Base-by-base conservation (phyloP, 2,797 vertebrate species). In the Holocentrus rufus region DNA sequence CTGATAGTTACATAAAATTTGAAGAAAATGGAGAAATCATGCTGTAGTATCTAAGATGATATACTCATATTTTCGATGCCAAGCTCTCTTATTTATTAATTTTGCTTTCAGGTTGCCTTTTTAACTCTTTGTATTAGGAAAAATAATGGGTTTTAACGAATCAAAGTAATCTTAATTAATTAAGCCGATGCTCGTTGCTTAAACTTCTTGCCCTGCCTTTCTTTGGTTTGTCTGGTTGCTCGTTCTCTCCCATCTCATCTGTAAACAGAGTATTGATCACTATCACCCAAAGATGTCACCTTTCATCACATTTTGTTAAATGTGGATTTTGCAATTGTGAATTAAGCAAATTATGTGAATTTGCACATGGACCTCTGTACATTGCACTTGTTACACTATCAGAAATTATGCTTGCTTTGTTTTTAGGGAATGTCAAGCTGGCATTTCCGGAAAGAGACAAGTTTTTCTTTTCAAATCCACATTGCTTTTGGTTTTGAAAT, bases 21-120 rank as follows among this genome's bases (percentile, higher is more conserved):
- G 49, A 22, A 64, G 64, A 25, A 42, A 50, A 66, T 42, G 8
- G 49, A 54, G 49, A 22, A 60, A 34, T 42, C 39, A 30, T 65
- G 1, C 50, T 76, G 80, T 39, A 78, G 87, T 83, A 72, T 86
- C 80, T 30, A 71, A 34, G 44, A 76, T 82, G 57, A 86, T 82
- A 62, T 61, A 22, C 55, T 81, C 69, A 2, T 44, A 2, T 88
- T 92, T 91, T 90, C 88, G 90, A 90, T 72, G 85, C 88, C 82
- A 87, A 80, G 77, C 80, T 79, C 42, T 81, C 65, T 39, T 91
- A 90, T 91, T 91, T 92, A 90, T 91, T 88, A n/a, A 90, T 91
- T 87, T 85, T 89, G 83, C 81, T 85, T 91, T 89, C 87, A 84
- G 31, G 81, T 92, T 90, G 90, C 88, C 90, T 92, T 92, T 90